Evolutionary conservation across 1,140 invertebrate species (phyloP), one percentile per base, ranked within the genome.

Genomic region (Drosophila pallidifrons): DNA sequence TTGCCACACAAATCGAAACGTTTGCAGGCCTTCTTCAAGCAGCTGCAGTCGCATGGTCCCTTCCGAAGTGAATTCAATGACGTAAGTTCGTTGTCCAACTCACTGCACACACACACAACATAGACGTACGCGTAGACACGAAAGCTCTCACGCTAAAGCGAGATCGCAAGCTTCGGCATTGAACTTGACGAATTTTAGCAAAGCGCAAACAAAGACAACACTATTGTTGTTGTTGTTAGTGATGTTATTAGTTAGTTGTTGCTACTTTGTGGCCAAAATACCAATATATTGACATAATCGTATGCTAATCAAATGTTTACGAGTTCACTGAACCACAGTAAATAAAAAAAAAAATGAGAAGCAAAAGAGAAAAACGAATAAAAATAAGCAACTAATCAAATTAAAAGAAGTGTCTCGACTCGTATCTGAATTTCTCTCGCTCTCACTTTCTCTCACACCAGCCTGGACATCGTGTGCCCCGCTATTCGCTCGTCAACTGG

Each of bases 391-490:
- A 8, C 35, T 38, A 5, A 32, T 38, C 20, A 25, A 25, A 11
- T 47, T 16, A 5, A 46, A 28, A 30, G 25, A 52, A 52, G 51
- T 15, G 35, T 15, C 20, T 49, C 41, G 1, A 38, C 32, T 32
- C 5, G 5, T 32, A 4, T 25, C 20, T 25, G 3, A 35, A 35
- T 49, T 49, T 5, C n/a, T 38, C 15, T 28, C 13, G 32, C 35
- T 64, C 61, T 28, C n/a, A 43, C 28, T 45, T 32, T 10, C 7
- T 52, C 6, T 25, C 3, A 25, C 47, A 32, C 5, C 35, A 96
- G 95, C 94, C 95, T 20, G 95, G 95, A 7, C 95, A 96, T 79
- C 92, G 95, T 64, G 94, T 96, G 7, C 95, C 95, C 1, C 93
- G 95, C 52, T 95, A 94, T 60, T 94, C 94, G 8, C 93, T 94